Conservation (phyloP, 2,113 vertebrate species). For the Dipodomys spectabilis region DNA sequence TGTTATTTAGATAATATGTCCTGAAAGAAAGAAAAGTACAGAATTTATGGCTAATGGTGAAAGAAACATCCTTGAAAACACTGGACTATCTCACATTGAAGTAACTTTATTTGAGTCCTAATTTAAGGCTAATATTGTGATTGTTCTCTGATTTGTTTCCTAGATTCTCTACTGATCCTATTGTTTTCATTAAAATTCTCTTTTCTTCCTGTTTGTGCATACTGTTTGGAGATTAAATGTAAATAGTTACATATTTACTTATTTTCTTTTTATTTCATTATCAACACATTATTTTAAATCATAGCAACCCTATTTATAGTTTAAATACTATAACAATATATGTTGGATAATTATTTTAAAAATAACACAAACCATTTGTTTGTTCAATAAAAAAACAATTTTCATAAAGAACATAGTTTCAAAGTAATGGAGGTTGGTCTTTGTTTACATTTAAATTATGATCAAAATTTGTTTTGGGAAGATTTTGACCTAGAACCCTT, state of each 20-base stretch:
- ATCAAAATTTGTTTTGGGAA: background rate
- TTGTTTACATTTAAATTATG: constrained; percentile 55
- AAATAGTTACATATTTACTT: background rate
- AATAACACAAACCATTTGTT: background rate
- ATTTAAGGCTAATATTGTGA: background rate
- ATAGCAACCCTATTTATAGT: background rate
- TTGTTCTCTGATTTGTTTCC: background rate
- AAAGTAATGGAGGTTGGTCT: background rate
- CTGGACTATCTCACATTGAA: background rate
- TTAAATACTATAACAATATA: constrained; percentile 5
- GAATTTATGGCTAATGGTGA: too few relatives aligned
- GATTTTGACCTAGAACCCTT: constrained; percentile 21
- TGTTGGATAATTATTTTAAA: background rate
- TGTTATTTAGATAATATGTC: background rate
- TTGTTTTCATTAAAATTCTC: background rate
- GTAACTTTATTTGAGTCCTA: background rate
- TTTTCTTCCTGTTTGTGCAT: background rate
- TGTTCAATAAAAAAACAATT: background rate
- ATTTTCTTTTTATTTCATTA: background rate
- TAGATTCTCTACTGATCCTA: background rate
- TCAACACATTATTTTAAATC: constrained; percentile 7
- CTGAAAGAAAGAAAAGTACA: background rate
- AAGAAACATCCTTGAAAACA: too few relatives aligned
- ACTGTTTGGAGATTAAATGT: background rate
- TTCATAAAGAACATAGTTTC: background rate